Evolutionary conservation across 2,888 invertebrate species (phyloP), one percentile per base, ranked within the genome.

Genomic region (Pteria penguin): DNA sequence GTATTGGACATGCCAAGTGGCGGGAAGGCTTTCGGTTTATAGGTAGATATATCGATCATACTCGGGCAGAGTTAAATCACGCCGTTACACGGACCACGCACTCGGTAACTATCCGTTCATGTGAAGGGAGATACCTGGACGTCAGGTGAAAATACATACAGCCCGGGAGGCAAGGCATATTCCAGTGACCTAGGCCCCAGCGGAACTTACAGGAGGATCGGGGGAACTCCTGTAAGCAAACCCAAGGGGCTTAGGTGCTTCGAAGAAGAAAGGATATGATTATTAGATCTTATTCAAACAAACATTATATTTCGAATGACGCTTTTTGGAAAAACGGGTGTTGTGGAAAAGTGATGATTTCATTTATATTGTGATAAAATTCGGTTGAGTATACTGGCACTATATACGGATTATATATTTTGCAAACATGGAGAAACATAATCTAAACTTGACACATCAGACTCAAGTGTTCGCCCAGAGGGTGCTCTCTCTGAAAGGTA

Each of bases 401-500:
- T 58, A 22, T 27, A 65, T 32, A 26, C 45, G 8, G 24, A 58
- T 32, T n/a, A 63, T 29, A 70, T 60, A 27, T 24, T 22, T 31
- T 24, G 61, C 60, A 65, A 82, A 70, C 63, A 84, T 84, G 84
- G 81, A 83, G 69, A 78, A 78, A 60, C 54, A 57, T 33, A 82
- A 82, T 76, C 79, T 81, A 73, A 85, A 85, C 76, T 79, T 83
- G 27, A 83, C 84, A 36, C 82, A 83, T 55, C 83, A 84, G 72
- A 85, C 85, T 1, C 74, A 78, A 73, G 82, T 84, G 65, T 85
- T 85, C 72, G 82, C 84, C 22, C 84, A 85, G 72, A 73, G 85
- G 33, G 85, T 85, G 31, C 73, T 81, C 11, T 82, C 82, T 24
- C 77, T 85, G 2, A 85, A 84, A 85, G 85, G 85, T 85, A 79